Conservation (phyloP, 2,888 invertebrate species). For the Ecdyonurus torrentis region DNA sequence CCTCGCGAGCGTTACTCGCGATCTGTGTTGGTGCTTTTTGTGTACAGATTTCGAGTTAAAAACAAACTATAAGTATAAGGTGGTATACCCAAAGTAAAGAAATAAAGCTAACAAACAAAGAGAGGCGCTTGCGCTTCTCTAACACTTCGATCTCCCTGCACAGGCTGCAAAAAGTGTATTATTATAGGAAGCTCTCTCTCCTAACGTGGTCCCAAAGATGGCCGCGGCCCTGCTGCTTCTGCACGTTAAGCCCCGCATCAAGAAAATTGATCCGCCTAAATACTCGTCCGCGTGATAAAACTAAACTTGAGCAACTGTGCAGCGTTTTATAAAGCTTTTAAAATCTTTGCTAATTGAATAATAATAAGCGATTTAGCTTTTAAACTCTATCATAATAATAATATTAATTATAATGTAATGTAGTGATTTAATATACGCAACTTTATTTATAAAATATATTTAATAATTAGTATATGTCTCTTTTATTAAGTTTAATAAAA, state of each 20-base stretch:
- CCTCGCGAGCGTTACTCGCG: too few species aligned
- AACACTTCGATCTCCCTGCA: not conserved
- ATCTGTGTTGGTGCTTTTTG: too few species aligned
- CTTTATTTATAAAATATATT: too few species aligned
- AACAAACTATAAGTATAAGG: too few species aligned
- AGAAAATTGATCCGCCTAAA: conserved; percentile 2
- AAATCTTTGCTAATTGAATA: not conserved
- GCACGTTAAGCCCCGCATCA: not conserved
- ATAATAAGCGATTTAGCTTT: not conserved
- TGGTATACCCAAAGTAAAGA: not conserved
- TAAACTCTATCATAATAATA: not conserved
- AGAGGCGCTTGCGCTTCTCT: not conserved
- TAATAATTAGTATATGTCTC: too few species aligned
- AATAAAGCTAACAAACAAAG: not conserved
- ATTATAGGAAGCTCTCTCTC: not conserved
- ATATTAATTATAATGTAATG: too few species aligned
- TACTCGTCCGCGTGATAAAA: not conserved
- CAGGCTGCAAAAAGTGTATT: not conserved
- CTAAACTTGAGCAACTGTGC: not conserved
- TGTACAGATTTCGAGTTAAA: too few species aligned
- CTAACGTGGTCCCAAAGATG: not conserved
- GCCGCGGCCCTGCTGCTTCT: not conserved
- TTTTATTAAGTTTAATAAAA: too few species aligned
- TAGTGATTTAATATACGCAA: too few species aligned
- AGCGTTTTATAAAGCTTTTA: not conserved